Evolutionary conservation across 2,888 invertebrate genomes (phyloP), one percentile per base, ranked within the genome.

Genomic region (Carabus problematicus): DNA sequence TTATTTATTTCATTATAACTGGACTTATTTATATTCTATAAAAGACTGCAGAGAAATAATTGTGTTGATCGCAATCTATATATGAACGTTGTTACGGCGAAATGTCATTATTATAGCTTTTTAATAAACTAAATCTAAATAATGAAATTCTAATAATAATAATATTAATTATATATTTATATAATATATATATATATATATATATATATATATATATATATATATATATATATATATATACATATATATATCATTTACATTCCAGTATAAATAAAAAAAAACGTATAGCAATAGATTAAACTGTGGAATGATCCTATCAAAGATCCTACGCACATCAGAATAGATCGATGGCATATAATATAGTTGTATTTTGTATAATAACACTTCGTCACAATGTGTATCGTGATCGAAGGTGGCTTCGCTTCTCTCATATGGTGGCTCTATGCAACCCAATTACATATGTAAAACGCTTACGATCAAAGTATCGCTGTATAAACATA

Each of bases 301-400:
- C 29, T 29, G 6, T 29, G 29, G 29, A 29, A 29, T 3, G 2
- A 29, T 29, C 29, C 29, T 29, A 29, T 29, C n/a, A n/a, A n/a
- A 29, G 29, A 29, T 29, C 6, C 6, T 29, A 29, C 29, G 29
- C 29, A 29, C 29, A 29, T 29, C 29, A 29, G 2, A 41, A 54
- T 41, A 64, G 42, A 49, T 49, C 41, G 40, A 39, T 54, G 45
- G 64, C 64, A 64, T 47, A 62, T 45, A n/a, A 11, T n/a, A 56
- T 66, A 66, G 66, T 66, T 66, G 66, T 66, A 56, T 63, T 63
- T 63, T 63, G 52, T 63, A 63, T 63, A 56, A 64, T 3, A 29
- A 29, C 29, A 3, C 29, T 29, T 29, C 29, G 29, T 29, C 29
- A 29, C 29, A 29, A 29, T 29, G 29, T 29, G 29, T 29, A 29